Conservation (phyloP, 2,888 invertebrate genomes). For the Folsomia candida region DNA sequence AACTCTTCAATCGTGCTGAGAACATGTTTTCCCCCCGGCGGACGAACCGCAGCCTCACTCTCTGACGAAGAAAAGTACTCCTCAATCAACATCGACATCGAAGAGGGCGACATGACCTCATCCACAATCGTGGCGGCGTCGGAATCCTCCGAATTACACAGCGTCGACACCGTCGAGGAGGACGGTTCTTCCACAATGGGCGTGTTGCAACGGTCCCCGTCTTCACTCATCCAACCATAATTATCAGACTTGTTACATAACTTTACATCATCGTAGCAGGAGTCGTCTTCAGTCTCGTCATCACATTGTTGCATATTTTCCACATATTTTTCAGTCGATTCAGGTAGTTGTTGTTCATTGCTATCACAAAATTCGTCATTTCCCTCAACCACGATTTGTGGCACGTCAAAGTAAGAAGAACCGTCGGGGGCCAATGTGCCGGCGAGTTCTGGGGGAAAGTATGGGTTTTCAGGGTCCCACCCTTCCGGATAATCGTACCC, state of each 20-base stretch:
- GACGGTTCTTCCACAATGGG: slow-evolving; percentile 50
- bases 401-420: too few species aligned
- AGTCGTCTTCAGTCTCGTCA: too few species aligned
- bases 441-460: slow-evolving; percentile 33
- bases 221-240: too few species aligned
- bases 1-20: slow-evolving; percentile 49
- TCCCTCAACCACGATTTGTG: too few species aligned
- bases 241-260: too few species aligned
- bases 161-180: too few species aligned
- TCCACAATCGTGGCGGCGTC: slow-evolving; percentile 40
- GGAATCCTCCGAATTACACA: slow-evolving; percentile 43
- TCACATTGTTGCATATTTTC: too few species aligned
- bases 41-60: neutral
- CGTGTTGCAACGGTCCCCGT: slow-evolving; percentile 45
- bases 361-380: too few species aligned
- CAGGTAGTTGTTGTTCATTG: too few species aligned
- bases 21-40: slow-evolving; percentile 34
- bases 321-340: too few species aligned
- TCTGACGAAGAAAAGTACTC: neutral
- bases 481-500: slow-evolving; percentile 41
- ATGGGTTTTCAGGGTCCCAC: slow-evolving; percentile 41
- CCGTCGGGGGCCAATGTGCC: too few species aligned
- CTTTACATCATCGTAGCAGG: too few species aligned
- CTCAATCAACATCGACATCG: neutral
- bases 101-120: slow-evolving; percentile 6